Evolutionary conservation across 1,140 invertebrate species (phyloP).

Genomic region (Choristoneura fumiferana): DNA sequence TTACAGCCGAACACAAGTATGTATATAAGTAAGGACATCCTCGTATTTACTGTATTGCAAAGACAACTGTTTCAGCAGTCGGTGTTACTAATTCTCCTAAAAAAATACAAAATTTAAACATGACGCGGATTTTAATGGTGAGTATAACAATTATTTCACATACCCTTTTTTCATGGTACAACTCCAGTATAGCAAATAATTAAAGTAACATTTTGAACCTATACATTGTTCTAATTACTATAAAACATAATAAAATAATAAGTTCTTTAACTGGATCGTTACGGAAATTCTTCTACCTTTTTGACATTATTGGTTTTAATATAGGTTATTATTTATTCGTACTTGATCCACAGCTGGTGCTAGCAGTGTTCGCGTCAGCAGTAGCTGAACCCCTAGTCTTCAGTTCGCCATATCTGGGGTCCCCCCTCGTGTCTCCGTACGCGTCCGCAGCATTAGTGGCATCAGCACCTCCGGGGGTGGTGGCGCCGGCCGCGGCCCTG

Average conservation of each 20-base stretch:
- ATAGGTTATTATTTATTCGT: not conserved
- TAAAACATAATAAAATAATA: too few species aligned
- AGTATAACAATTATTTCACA: slow-evolving; percentile 24
- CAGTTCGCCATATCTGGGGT: slow-evolving; percentile 22
- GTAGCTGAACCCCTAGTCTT: slow-evolving; percentile 32
- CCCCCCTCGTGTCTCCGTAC: slow-evolving; percentile 8
- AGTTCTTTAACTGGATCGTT: too few species aligned
- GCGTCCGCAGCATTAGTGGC: too few species aligned
- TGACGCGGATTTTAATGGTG: slow-evolving; percentile 38
- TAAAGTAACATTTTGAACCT: too few species aligned
- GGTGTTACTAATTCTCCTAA: slow-evolving; percentile 7
- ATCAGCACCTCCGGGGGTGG: not conserved
- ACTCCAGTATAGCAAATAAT: too few species aligned
- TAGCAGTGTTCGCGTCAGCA: slow-evolving; percentile 26
- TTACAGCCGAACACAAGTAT: slow-evolving; percentile 39
- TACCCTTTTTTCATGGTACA: too few species aligned
- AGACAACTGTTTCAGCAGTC: slow-evolving; percentile 20
- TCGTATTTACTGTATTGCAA: slow-evolving; percentile 41
- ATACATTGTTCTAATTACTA: too few species aligned
- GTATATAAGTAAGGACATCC: slow-evolving; percentile 52
- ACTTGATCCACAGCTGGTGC: slow-evolving; percentile 27
- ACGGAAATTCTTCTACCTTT: not conserved
- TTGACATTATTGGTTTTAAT: not conserved
- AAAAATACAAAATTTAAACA: slow-evolving; percentile 24
- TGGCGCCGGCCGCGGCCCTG: not conserved